Evolutionary conservation across 2,888 invertebrate genomes (phyloP).

Genomic region (Cephus spinipes): DNA sequence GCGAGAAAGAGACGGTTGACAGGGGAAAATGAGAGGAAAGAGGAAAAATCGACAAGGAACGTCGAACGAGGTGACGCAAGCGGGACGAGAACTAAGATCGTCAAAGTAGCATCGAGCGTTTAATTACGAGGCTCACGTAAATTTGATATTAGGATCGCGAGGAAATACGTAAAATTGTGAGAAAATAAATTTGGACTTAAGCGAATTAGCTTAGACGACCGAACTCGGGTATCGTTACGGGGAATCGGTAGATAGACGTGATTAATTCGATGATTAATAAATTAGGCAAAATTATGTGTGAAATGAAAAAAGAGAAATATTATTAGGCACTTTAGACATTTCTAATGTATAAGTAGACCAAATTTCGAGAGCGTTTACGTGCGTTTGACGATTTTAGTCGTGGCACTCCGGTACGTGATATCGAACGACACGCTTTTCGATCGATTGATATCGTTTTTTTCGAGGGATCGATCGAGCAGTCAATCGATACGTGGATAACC

Average conservation of each 20-base stretch:
- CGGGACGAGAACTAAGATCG: conserved; percentile 17
- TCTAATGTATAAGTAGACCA: conserved; percentile 31
- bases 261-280: conserved; percentile 12
- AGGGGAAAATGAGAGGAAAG: neutral
- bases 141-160: conserved; percentile 20
- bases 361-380: conserved; percentile 22
- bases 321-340: conserved; percentile 19
- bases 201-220: neutral
- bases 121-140: conserved; percentile 8
- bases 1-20: neutral
- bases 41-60: neutral
- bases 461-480: neutral
- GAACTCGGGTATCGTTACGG: too few species aligned
- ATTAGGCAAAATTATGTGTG: conserved; percentile 19
- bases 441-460: neutral
- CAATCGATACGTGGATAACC: neutral
- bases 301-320: neutral
- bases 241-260: neutral
- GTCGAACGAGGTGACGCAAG: neutral
- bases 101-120: conserved; percentile 19
- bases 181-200: conserved; percentile 12
- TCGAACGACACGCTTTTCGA: conserved; percentile 8
- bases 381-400: conserved; percentile 26
- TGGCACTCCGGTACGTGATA: neutral
- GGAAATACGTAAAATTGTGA: conserved; percentile 6